A percentile compares a stretch with the other conserved stretches of the same genome.
phyloP scores from a whole-genome alignment of 64 coral and sea anemone species.

The Pocillopora verrucosa region DNA sequence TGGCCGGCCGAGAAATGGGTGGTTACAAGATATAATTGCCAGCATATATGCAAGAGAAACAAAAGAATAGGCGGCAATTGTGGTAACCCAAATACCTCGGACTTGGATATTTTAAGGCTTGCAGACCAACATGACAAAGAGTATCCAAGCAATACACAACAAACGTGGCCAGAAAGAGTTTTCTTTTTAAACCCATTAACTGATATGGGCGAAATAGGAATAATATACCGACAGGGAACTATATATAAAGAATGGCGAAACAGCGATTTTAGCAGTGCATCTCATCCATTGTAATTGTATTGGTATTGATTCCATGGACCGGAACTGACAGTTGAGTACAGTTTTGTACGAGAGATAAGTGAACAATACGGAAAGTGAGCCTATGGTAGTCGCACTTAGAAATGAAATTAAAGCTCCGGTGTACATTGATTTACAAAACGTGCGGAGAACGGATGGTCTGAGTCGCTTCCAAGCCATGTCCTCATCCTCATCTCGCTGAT shows the following conservation, averaged over 20 bases:
- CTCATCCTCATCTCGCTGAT: neutral
- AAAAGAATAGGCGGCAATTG: neutral
- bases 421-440: slow-evolving; percentile 25
- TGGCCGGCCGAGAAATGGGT: neutral
- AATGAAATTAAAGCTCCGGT: neutral
- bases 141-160: neutral
- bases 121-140: neutral
- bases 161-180: neutral
- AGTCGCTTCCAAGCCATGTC: slow-evolving; percentile 16
- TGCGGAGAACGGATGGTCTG: neutral
- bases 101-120: neutral
- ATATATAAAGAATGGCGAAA: neutral
- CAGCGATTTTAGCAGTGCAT: neutral
- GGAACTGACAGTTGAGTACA: neutral
- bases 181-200: neutral
- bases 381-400: neutral
- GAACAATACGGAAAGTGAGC: neutral
- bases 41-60: neutral
- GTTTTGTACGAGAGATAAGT: neutral
- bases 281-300: neutral
- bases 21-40: neutral
- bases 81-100: neutral
- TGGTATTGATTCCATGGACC: neutral
- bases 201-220: neutral
- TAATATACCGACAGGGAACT: neutral